Evolutionary conservation across 2,797 vertebrate genomes (phyloP).

Genomic region (Spea hammondii): DNA sequence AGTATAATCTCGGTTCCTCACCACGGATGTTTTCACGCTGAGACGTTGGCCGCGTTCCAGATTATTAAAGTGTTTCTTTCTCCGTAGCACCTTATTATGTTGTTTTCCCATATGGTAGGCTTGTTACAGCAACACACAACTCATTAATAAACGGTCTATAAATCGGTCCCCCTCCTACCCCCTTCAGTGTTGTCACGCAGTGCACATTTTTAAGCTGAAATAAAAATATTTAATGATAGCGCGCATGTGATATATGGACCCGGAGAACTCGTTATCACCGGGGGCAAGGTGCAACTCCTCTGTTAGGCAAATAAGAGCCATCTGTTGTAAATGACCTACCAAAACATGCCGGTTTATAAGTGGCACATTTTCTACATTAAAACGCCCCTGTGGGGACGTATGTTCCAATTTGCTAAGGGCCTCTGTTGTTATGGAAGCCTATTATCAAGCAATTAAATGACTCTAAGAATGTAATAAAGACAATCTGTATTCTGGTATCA

Average conservation of each 20-base stretch:
- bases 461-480: conserved; percentile 60
- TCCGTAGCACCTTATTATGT: conserved; percentile 10
- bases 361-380: conserved; percentile 49
- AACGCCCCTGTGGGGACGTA: conserved; percentile 54
- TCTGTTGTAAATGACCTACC: conserved; percentile 60
- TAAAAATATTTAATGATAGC: conserved; percentile 25
- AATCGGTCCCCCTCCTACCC: not conserved
- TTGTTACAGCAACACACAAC: conserved; percentile 3
- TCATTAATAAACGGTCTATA: not conserved
- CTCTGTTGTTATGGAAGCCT: conserved; percentile 59
- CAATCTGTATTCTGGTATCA: conserved; percentile 56
- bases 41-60: not conserved
- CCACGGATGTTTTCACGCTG: not conserved
- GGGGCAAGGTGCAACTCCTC: conserved; percentile 54
- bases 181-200: not conserved
- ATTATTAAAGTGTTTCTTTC: conserved; percentile 5
- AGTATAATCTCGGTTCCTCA: too few species aligned
- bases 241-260: conserved; percentile 11
- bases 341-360: conserved; percentile 54
- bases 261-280: conserved; percentile 15
- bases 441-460: conserved; percentile 64
- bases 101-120: not conserved
- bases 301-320: conserved; percentile 57
- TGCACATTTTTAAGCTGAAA: conserved; percentile 20
- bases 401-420: conserved; percentile 58